These are phyloP conservation scores for Teleogryllus occipitalis DNA, from an alignment of 1,140 invertebrate species.

Conservation along the genomic window DNA sequence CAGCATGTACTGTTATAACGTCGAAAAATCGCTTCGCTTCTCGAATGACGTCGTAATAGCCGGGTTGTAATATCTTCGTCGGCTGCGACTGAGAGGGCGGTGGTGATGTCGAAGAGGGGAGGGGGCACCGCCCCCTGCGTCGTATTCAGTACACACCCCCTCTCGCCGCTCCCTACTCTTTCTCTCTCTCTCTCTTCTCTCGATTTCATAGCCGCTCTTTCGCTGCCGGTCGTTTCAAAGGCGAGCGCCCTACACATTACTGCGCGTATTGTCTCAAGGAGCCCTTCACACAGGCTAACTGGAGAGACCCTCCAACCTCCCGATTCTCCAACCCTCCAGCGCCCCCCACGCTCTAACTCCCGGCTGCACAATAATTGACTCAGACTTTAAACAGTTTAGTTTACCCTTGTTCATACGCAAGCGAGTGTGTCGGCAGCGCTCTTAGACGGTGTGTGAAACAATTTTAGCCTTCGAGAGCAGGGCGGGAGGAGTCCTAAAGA, in stretches of 20 bases:
- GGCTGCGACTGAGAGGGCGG: not conserved
- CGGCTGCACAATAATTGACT: not conserved
- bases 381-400: conserved; percentile 5
- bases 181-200: not conserved
- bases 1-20: not conserved
- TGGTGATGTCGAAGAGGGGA: not conserved
- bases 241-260: not conserved
- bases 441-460: conserved; percentile 1
- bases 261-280: not conserved
- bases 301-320: not conserved
- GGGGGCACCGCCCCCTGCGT: not conserved
- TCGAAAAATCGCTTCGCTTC: not conserved
- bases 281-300: not conserved
- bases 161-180: not conserved
- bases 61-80: not conserved
- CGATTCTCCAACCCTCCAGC: too few species aligned
- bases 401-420: conserved; percentile 4
- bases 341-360: not conserved
- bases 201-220: not conserved
- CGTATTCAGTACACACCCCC: not conserved
- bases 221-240: not conserved
- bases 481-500: too few species aligned
- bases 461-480: not conserved
- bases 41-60: not conserved
- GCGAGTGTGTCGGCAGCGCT: not conserved